Conservation (phyloP, 1,140 invertebrate species). For the Drosophila persimilis region DNA sequence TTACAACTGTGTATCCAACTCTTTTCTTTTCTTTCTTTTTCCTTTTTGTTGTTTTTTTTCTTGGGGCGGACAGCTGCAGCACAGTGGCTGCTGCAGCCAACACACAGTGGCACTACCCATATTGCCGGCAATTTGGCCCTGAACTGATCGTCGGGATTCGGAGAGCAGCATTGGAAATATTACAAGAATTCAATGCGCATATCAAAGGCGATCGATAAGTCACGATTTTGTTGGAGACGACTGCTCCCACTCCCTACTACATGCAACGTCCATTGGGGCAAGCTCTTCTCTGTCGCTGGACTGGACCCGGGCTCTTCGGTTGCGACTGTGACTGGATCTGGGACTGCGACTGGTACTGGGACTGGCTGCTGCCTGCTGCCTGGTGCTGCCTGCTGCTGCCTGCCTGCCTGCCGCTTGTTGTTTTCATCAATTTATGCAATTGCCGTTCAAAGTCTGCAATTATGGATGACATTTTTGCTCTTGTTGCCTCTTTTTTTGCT, state of each 20-base stretch:
- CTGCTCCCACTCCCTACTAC: slow-evolving; percentile 11
- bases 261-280: too few species aligned
- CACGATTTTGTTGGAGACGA: slow-evolving; percentile 60
- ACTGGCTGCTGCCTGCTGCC: background rate
- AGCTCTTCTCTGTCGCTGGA: too few species aligned
- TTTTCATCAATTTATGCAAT: slow-evolving; percentile 78
- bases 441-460: slow-evolving; percentile 71
- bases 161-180: slow-evolving; percentile 56
- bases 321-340: background rate
- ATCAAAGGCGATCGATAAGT: slow-evolving; percentile 79
- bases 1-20: slow-evolving; percentile 19
- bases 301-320: background rate
- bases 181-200: slow-evolving; percentile 79
- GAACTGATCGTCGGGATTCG: slow-evolving; percentile 43
- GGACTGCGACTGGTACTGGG: slow-evolving; percentile 5
- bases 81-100: slow-evolving; percentile 58
- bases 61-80: slow-evolving; percentile 56
- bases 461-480: slow-evolving; percentile 72
- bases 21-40: background rate
- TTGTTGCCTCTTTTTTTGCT: slow-evolving; percentile 51
- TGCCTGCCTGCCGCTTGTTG: slow-evolving; percentile 24
- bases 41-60: slow-evolving; percentile 24
- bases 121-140: slow-evolving; percentile 67
- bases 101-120: slow-evolving; percentile 55
- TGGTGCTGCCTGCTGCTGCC: background rate